Evolutionary conservation across 1,140 invertebrate species (phyloP).

Genomic region (Atopsyche davidsoni): DNA sequence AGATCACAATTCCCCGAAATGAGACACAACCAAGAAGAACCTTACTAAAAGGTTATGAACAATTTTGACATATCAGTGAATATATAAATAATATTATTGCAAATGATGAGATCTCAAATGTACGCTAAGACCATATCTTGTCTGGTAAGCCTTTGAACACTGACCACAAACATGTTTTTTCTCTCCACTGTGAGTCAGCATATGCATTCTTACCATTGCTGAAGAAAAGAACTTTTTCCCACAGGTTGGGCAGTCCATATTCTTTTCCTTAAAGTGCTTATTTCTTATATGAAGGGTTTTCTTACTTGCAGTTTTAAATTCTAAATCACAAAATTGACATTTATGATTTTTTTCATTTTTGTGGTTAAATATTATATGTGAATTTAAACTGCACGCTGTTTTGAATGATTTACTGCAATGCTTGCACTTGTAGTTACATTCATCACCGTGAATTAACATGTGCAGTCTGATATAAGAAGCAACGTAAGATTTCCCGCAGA

Average conservation of each 20-base stretch:
- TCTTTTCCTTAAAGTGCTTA: conserved; percentile 46
- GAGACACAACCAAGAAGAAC: too few relatives aligned
- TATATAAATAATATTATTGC: too few relatives aligned
- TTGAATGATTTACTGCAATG: conserved; percentile 47
- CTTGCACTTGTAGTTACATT: conserved; percentile 43
- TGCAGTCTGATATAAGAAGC: conserved; percentile 43
- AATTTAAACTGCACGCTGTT: conserved; percentile 42
- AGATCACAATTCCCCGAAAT: too few relatives aligned
- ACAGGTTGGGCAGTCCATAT: conserved; percentile 43
- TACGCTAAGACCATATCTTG: conserved; percentile 43
- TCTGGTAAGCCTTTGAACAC: conserved; percentile 46
- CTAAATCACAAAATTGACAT: conserved; percentile 43
- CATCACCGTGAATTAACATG: conserved; percentile 42
- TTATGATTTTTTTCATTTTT: conserved; percentile 43
- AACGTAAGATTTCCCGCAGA: conserved; percentile 46
- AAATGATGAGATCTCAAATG: conserved; percentile 40
- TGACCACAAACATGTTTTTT: conserved; percentile 42
- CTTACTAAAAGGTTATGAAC: too few relatives aligned
- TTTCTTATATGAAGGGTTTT: conserved; percentile 43
- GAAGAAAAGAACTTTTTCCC: conserved; percentile 45
- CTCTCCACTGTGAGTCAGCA: conserved; percentile 41
- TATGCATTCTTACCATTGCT: conserved; percentile 42
- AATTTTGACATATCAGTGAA: too few relatives aligned
- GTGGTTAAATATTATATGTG: conserved; percentile 45
- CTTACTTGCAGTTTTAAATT: conserved; percentile 43